Percentiles rank a stretch among this genome's conserved stretches.
Evolutionary conservation across 2,888 invertebrate genomes (phyloP).

Genomic region (Prosopocoilus inquinatus): DNA sequence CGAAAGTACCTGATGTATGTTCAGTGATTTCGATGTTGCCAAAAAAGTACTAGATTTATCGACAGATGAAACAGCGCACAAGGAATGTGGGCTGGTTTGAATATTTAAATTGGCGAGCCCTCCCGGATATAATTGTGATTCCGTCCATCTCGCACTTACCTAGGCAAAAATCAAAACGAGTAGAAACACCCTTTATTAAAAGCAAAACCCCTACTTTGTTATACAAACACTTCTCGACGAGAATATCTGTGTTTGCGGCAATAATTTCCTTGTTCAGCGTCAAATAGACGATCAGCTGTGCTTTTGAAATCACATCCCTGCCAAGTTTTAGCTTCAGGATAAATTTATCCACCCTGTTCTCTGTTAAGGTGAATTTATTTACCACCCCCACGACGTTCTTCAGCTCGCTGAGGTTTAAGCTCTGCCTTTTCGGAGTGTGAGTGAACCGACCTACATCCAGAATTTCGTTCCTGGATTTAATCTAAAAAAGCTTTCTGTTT

Average conservation of each 20-base stretch:
- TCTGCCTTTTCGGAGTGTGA: conserved; percentile 34
- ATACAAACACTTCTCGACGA: conserved; percentile 56
- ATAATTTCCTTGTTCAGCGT: conserved; percentile 55
- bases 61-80: conserved; percentile 59
- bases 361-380: conserved; percentile 36
- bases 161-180: conserved; percentile 18
- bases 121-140: conserved; percentile 53
- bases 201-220: conserved; percentile 50
- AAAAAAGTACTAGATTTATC: conserved; percentile 58
- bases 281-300: conserved; percentile 58
- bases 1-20: background rate
- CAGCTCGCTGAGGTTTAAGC: conserved; percentile 32
- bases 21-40: conserved; percentile 6
- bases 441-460: conserved; percentile 37
- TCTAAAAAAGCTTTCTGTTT: conserved; percentile 33
- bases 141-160: conserved; percentile 51
- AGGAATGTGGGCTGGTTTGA: conserved; percentile 54
- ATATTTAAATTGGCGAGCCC: conserved; percentile 52
- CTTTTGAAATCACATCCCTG: conserved; percentile 51
- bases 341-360: conserved; percentile 43
- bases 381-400: conserved; percentile 39
- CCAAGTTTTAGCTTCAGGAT: conserved; percentile 52
- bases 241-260: conserved; percentile 54
- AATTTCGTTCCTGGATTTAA: conserved; percentile 43
- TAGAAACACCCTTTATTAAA: background rate